Base-by-base conservation (phyloP, 1,140 invertebrate genomes). In the Dendrolimus punctatus region DNA sequence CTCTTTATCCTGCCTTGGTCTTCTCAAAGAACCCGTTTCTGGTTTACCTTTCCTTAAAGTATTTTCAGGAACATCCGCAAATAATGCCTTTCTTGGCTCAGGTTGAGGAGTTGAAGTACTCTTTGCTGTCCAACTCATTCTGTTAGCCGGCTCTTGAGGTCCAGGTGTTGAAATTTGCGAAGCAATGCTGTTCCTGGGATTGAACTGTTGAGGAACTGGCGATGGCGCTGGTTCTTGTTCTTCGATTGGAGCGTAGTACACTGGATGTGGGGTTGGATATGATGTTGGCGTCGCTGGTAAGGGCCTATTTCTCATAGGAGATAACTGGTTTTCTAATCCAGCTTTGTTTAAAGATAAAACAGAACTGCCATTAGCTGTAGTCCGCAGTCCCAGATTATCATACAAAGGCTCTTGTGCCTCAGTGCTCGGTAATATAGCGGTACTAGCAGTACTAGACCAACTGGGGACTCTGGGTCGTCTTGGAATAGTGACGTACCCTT, bases 311-410 rank as follows among this genome's bases (percentile, higher is more conserved):
- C 89, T 85, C 89, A 91, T 91, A 0, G 89, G 89, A 4, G 89
- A 82, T 8, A 88, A 89, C 51, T 71, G 77, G 61, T 68, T 83
- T 72, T 88, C 87, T 37, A 77, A 66, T 37, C 77, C 78, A 54
- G 64, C 85, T 72, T 93, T 93, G 69, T 93, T 93, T 47, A 96
- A 74, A 46, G 94, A 95, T 4, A 94, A 79, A 4, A 91, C 91
- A 0, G 94, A 95, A 64, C 93, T 95, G 6, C 95, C 95, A 58
- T 95, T 93, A 1, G 93, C 95, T n/a, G 95, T 96, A 2, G 93
- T 95, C 47, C 95, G 88, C 1, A 92, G 80, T 0, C 95, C 95
- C 8, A 96, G 80, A 69, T 95, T 96, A 68, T 96, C 95, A 70
- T 96, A 96, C 4, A 95, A 90, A 0, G 94, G 94, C 68, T 95